Evolutionary conservation across 2,888 invertebrate species (phyloP).

Genomic region (Stenodema calcarata): DNA sequence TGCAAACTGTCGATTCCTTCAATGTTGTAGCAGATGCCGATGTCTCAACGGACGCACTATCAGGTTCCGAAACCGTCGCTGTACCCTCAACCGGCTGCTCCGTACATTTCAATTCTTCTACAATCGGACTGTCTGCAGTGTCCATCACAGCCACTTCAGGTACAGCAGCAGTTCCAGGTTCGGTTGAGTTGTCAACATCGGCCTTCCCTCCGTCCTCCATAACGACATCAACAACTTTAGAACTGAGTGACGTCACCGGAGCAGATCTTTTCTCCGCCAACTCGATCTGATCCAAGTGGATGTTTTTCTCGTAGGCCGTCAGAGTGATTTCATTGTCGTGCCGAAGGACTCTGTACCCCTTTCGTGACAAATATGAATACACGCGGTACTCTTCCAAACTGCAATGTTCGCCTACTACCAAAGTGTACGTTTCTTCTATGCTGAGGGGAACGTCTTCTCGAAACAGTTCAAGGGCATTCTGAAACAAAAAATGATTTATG

Average conservation of each 20-base stretch:
- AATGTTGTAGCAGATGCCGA: no score
- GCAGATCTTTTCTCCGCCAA: background rate
- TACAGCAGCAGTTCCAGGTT: no score
- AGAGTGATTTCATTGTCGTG: constrained; percentile 59
- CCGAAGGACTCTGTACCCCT: constrained; percentile 67
- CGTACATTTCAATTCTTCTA: background rate
- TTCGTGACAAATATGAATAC: constrained; percentile 67
- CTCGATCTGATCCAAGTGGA: constrained; percentile 51
- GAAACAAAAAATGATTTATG: constrained; percentile 59
- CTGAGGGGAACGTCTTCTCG: constrained; percentile 68
- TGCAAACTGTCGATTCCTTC: no score
- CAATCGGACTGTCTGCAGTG: background rate
- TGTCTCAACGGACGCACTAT: background rate
- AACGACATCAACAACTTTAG: background rate
- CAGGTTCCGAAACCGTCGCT: background rate
- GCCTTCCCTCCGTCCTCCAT: no score
- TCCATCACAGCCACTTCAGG: no score
- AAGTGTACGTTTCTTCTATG: constrained; percentile 70
- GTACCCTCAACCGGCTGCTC: background rate
- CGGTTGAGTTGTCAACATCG: no score
- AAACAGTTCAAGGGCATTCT: constrained; percentile 70
- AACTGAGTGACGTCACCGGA: background rate
- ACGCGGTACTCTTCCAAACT: constrained; percentile 67
- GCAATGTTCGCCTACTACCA: constrained; percentile 63
- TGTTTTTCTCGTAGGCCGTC: constrained; percentile 53